Evolutionary conservation across 2,797 vertebrate genomes (phyloP).

Genomic region (Cottoperca gobio): DNA sequence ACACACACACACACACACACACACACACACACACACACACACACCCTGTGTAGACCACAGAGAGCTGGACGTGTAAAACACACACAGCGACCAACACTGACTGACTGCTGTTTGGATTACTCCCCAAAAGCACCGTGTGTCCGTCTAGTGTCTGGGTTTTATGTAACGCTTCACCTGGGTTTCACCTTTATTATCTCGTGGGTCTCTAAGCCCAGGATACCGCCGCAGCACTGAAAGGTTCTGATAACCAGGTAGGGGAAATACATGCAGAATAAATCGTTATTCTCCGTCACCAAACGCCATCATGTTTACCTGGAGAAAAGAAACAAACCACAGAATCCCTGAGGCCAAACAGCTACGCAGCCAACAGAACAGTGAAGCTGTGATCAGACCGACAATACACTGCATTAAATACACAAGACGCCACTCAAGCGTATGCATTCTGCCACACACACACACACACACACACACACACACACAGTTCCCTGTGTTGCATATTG

Average conservation of each 20-base stretch:
- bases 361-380: neutral
- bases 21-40: neutral
- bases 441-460: too few relatives aligned
- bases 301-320: slow-evolving; percentile 16
- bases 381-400: neutral
- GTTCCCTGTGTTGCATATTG: neutral
- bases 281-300: neutral
- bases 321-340: neutral
- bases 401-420: neutral
- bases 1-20: slow-evolving; percentile 31
- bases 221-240: neutral
- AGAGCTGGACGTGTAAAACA: slow-evolving; percentile 20
- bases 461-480: too few relatives aligned
- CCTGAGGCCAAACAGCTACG: neutral
- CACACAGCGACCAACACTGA: slow-evolving; percentile 10
- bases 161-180: slow-evolving; percentile 15
- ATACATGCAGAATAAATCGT: neutral
- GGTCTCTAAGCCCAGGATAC: neutral
- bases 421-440: neutral
- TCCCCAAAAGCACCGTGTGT: slow-evolving; percentile 4
- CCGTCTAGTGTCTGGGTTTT: slow-evolving; percentile 15
- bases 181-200: slow-evolving; percentile 19
- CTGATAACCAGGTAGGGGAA: neutral
- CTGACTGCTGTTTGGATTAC: slow-evolving; percentile 32
- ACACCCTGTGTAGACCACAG: neutral